Evolutionary conservation across 2,888 invertebrate genomes (phyloP).

Genomic region (Pocota personata): DNA sequence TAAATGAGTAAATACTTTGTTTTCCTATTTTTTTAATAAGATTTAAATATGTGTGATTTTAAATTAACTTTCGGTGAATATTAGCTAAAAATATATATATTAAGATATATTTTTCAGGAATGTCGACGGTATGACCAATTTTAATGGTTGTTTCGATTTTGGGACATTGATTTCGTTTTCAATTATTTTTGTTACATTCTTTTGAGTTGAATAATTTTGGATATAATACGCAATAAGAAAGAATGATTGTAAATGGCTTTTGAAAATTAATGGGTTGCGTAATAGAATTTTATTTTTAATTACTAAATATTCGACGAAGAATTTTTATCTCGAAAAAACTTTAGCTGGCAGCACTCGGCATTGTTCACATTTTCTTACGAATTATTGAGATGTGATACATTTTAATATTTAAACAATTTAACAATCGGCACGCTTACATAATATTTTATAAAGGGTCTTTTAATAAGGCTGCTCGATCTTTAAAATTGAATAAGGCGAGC

Average conservation of each 20-base stretch:
- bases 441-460: too few relatives aligned
- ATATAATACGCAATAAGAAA: not conserved
- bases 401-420: too few relatives aligned
- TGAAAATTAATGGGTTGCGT: not conserved
- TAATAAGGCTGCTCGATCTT: too few relatives aligned
- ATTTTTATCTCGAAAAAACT: too few relatives aligned
- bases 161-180: constrained; percentile 34
- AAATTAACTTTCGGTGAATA: constrained; percentile 9
- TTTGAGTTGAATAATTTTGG: not conserved
- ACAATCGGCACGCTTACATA: too few relatives aligned
- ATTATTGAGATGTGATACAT: too few relatives aligned
- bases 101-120: constrained; percentile 61
- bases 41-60: not conserved
- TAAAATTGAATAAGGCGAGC: too few relatives aligned
- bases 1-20: not conserved
- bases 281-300: too few relatives aligned
- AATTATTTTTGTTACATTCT: constrained; percentile 7
- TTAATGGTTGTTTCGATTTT: constrained; percentile 46
- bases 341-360: too few relatives aligned
- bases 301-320: too few relatives aligned
- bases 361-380: too few relatives aligned
- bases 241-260: constrained; percentile 1
- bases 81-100: constrained; percentile 17
- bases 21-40: not conserved
- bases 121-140: constrained; percentile 51